Conservation (phyloP, 1,140 invertebrate genomes). For the Babylonia areolata region DNA sequence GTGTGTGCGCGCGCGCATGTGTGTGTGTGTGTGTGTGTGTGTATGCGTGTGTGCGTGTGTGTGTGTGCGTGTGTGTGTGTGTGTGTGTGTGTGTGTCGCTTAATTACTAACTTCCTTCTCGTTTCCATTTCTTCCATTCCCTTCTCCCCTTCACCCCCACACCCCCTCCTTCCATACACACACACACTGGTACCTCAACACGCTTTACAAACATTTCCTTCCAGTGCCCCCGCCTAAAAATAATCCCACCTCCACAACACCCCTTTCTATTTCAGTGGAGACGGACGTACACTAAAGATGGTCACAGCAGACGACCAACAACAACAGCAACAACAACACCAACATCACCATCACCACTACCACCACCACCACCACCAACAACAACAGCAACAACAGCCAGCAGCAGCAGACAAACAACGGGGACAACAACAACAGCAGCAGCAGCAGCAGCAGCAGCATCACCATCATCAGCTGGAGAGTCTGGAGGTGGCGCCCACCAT, state of each 20-base stretch:
- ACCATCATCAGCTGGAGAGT: neutral
- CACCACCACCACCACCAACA: neutral
- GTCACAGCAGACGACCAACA: neutral
- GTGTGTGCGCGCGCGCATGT: neutral
- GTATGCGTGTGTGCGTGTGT: constrained; percentile 8
- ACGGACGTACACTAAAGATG: constrained; percentile 44
- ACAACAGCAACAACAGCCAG: neutral
- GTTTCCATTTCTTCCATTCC: no score
- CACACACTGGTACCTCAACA: no score
- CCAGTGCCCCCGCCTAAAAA: no score
- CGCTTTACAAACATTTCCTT: no score
- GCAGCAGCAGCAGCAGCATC: neutral
- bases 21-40: constrained; percentile 8
- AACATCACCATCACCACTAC: neutral
- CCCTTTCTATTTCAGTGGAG: constrained; percentile 42
- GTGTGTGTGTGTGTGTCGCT: neutral
- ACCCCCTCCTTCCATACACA: no score
- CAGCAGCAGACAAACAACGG: neutral
- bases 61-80: constrained; percentile 14
- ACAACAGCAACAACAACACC: neutral
- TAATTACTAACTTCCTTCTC: no score
- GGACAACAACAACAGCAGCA: no score
- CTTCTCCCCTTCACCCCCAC: no score
- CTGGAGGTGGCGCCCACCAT: constrained; percentile 42
- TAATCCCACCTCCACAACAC: no score